Base-by-base conservation (phyloP, 2,797 vertebrate genomes). In the Serranus cabrilla region DNA sequence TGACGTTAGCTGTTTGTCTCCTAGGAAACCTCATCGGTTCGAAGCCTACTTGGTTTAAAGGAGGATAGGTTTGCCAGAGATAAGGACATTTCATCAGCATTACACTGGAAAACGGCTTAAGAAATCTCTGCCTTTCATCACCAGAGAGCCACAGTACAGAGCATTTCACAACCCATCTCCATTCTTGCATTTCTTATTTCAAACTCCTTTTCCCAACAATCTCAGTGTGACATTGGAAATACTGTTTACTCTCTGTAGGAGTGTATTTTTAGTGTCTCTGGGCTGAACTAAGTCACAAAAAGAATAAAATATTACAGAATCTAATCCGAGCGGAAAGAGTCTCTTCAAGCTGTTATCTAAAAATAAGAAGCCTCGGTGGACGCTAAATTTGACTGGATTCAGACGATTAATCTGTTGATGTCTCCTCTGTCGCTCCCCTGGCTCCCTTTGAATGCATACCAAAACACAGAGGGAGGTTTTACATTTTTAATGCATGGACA, bases 21-120 rank as follows among this genome's bases (percentile, higher is more conserved):
- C 82, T 49, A 58, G 81, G 82, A 76, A 88, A 85, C 83, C 68
- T 76, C 34, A 1, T 16, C 17, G 37, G 65, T 63, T 73, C 50
- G 37, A 52, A 79, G 55, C 50, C 60, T n/a, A 14, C 55, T 76
- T 57, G 59, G 70, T 59, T 79, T 73, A 11, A 65, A 64, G 63
- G 68, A 63, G 70, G 60, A 59, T 31, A 2, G 21, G 31, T 69
- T 58, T 59, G 39, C 20, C 45, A 16, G 66, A 63, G 82, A 80
- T 75, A 65, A 81, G 72, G 52, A 58, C 25, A 5, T 70, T 85
- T 80, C 77, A 76, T 76, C 73, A 81, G 78, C 34, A 11, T 63
- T 70, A 34, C 71, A 47, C 60, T 7, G 21, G 27, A 74, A 54
- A 65, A 11, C 58, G 20, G 60, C 71, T 56, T 37, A 40, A 65